Conservation (phyloP, 2,113 vertebrate genomes). For the Nicator chloris region DNA sequence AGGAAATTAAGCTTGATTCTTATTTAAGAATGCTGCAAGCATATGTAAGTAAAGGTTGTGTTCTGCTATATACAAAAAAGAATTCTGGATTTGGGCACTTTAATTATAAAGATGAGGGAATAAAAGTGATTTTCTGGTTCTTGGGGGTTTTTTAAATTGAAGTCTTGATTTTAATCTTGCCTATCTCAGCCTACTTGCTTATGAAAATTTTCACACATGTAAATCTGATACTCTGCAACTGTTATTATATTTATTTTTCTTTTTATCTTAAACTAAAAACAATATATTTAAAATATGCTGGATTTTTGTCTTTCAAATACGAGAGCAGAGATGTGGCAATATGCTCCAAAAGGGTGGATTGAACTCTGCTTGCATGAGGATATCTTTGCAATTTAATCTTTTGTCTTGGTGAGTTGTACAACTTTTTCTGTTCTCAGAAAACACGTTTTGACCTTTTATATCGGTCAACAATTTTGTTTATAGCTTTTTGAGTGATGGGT, state of each 20-base stretch:
- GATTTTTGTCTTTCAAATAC: not conserved
- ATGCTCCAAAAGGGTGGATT: not conserved
- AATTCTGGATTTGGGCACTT: not conserved
- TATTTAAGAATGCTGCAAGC: not conserved
- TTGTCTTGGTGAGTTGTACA: not conserved
- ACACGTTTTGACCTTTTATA: not conserved
- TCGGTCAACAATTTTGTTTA: not conserved
- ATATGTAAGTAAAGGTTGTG: not conserved
- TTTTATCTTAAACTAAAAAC: not conserved
- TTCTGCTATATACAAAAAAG: not conserved
- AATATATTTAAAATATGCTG: not conserved
- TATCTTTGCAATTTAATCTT: not conserved
- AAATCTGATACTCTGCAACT: not conserved
- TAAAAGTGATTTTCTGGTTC: not conserved
- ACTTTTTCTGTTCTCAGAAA: not conserved
- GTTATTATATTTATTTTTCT: not conserved
- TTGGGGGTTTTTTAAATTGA: not conserved
- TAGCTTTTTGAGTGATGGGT: not conserved
- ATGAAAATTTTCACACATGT: not conserved
- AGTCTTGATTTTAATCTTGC: not conserved
- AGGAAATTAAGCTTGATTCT: not conserved
- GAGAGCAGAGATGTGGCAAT: not conserved
- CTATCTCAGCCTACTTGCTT: not conserved
- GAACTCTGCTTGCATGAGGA: not conserved
- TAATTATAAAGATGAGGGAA: not conserved